Base-by-base conservation (phyloP, 23 tunicate species). In the Trididemnum miniatum region DNA sequence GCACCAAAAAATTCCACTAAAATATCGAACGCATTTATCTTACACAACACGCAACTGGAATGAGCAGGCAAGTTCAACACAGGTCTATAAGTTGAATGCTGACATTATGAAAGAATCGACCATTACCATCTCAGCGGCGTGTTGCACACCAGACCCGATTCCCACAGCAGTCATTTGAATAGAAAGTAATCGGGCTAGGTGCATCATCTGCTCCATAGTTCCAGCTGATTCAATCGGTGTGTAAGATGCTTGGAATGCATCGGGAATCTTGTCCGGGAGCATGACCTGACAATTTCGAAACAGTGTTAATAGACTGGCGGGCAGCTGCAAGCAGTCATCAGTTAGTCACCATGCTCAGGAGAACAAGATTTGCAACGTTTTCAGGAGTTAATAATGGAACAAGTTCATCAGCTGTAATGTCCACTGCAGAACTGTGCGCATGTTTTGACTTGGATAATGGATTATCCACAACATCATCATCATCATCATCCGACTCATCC, bases 161-260 rank as follows among this genome's bases (percentile, higher is more conserved):
- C 92, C 92, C 35, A 85, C 90, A 0, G 89, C 90, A 20, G 94
- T 91, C 90, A 96, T 96, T 69, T 96, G 99, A 37, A 71, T 91
- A 2, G 99, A 85, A 33, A 96, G 96, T 0, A 96, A 77, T 20
- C 97, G 38, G 35, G 99, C 99, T 34, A 96, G 80, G 84, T 91
- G 94, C 82, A 59, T 82, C 0, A 87, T 87, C 71, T 96, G 99
- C 33, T 89, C 93, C 59, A 84, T 85, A 9, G 94, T 96, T 27
- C 99, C 99, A 20, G 99, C 99, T 0, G 97, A 96, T 35, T 91
- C 97, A n/a, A 96, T 96, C 18, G 99, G 99, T 31, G 97, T 91
- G 88, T 96, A 96, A 4, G 99, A 84, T 15, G 99, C 90, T 62
- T 93, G 89, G 71, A 96, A 96, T 0, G 91, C 89, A 40, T 88